A percentile compares a stretch with the other conserved stretches of the same genome.
These are phyloP conservation scores for Thunnus albacares DNA, from an alignment of 2,797 vertebrate species.

Conservation along the genomic window DNA sequence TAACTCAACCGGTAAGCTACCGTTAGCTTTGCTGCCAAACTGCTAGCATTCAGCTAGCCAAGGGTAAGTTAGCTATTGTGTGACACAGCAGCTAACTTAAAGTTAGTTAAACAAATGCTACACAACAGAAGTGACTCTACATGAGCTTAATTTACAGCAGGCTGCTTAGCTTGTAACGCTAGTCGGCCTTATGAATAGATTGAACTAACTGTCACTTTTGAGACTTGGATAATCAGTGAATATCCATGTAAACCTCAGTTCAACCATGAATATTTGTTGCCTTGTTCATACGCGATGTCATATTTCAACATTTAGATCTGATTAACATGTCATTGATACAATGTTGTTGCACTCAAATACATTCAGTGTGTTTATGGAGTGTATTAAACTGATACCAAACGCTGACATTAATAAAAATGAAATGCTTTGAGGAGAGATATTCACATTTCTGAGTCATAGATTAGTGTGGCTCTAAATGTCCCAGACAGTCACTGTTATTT, in stretches of 20 bases:
- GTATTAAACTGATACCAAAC: background rate
- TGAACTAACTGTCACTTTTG: background rate
- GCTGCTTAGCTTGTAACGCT: background rate
- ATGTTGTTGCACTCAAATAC: background rate
- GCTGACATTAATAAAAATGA: background rate
- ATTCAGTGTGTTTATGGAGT: background rate
- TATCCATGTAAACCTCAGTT: background rate
- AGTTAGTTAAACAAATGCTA: background rate
- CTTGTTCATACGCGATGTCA: background rate
- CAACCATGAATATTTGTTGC: background rate
- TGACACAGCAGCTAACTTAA: constrained; percentile 49
- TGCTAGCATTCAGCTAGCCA: constrained; percentile 25
- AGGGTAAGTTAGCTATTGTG: background rate
- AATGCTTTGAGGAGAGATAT: background rate
- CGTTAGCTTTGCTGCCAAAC: constrained; percentile 37
- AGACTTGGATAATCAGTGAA: background rate
- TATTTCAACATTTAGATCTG: background rate
- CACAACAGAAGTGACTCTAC: background rate
- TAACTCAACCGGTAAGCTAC: constrained; percentile 52
- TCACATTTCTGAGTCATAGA: background rate
- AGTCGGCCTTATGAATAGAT: rapidly evolving
- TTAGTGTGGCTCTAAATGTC: background rate
- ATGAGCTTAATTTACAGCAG: background rate
- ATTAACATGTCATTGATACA: no score
- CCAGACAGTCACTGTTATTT: background rate